phyloP scores from a whole-genome alignment of 53 echinoderm and acorn worm genomes.

The Actinopyga echinites region DNA sequence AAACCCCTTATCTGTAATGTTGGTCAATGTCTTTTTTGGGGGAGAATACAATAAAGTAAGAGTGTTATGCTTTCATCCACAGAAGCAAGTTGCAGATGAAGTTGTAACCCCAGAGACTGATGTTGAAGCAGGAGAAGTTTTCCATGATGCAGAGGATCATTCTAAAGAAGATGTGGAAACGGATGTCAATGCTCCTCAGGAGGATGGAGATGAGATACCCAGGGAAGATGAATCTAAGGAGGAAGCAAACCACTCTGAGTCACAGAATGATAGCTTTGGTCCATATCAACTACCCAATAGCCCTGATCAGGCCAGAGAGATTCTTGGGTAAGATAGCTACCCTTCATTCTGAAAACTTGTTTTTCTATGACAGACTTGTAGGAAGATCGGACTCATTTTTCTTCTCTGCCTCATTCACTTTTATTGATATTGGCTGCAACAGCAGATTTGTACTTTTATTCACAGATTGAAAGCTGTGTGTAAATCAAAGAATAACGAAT shows the following conservation, averaged over 20 bases:
- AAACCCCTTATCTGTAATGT: not conserved
- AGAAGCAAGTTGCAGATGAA: not conserved
- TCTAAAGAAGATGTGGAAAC: slow-evolving; percentile 22
- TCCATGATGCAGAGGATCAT: slow-evolving; percentile 79
- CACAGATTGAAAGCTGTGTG: no score
- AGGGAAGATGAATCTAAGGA: slow-evolving; percentile 10
- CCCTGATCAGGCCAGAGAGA: slow-evolving; percentile 14
- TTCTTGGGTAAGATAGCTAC: slow-evolving; percentile 31
- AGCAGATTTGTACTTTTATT: no score
- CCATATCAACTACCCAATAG: not conserved
- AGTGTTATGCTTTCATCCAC: not conserved
- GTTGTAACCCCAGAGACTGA: not conserved
- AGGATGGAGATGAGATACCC: slow-evolving; percentile 22
- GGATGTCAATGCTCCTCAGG: not conserved
- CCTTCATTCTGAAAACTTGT: no score
- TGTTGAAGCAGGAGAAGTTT: slow-evolving; percentile 70
- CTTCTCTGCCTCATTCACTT: no score
- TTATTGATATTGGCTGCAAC: no score
- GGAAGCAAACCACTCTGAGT: not conserved
- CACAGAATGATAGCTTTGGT: not conserved
- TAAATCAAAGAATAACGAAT: no score
- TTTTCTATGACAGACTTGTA: no score
- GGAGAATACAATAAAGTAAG: not conserved
- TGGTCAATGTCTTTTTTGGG: not conserved
- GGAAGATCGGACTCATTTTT: no score